Evolutionary conservation across 1,140 invertebrate genomes (phyloP).

Genomic region (roundworm (Caenorhabditis elegans)): DNA sequence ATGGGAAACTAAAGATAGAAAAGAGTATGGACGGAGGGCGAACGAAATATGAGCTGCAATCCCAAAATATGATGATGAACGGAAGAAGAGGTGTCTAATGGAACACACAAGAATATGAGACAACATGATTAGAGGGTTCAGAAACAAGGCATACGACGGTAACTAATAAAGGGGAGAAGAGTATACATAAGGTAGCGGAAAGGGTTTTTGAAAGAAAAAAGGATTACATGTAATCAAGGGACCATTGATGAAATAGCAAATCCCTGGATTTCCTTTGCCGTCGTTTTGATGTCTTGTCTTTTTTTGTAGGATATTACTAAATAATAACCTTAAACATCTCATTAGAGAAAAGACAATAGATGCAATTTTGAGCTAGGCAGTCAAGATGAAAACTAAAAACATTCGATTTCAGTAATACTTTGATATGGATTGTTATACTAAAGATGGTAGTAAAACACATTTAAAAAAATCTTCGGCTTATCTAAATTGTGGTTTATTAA

Average conservation of each 20-base stretch:
- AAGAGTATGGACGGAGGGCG: not conserved
- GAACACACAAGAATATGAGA: not conserved
- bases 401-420: too few relatives aligned
- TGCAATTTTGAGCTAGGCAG: too few relatives aligned
- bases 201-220: not conserved
- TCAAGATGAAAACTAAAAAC: too few relatives aligned
- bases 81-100: not conserved
- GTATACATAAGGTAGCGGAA: not conserved
- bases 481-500: too few relatives aligned
- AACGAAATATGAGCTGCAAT: not conserved
- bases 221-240: slow-evolving; percentile 18
- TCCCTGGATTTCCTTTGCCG: not conserved
- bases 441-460: too few relatives aligned
- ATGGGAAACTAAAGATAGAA: slow-evolving; percentile 29
- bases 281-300: too few relatives aligned
- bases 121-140: slow-evolving; percentile 24
- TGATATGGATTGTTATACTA: too few relatives aligned
- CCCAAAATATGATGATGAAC: not conserved
- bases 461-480: too few relatives aligned
- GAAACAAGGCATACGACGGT: not conserved
- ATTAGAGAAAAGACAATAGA: too few relatives aligned
- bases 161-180: not conserved
- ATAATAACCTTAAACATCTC: not conserved
- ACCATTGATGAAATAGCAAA: slow-evolving; percentile 13
- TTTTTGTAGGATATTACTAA: too few relatives aligned